Evolutionary conservation across 2,888 invertebrate species (phyloP), one percentile per base, ranked within the genome.

Genomic region (Julus scanicus): DNA sequence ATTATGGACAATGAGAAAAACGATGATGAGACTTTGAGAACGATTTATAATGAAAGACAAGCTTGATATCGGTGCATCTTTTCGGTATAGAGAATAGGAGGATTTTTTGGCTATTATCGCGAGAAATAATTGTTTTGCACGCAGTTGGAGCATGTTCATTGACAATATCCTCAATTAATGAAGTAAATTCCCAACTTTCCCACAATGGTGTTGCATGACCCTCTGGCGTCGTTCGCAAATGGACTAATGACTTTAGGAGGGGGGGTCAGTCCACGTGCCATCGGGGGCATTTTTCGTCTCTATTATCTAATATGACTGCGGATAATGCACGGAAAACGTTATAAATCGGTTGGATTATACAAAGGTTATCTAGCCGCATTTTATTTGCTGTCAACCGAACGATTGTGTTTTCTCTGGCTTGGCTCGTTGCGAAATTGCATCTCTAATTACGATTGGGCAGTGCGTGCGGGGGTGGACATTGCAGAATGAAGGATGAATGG

Each of bases 331-430:
- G 44, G 84, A 40, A 84, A 48, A 84, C 84, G 84, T 84, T 84
- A 84, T 84, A 84, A 84, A 84, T 84, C 84, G 84, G 44, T 8
- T 11, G 84, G 84, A 84, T 84, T 84, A 84, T 84, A 84, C 84
- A 84, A 84, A 84, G 84, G 84, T 84, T 84, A 84, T 84, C 84
- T 84, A 11, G 44, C 37, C 17, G 48, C 84, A 48, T 84, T 84
- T 84, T 84, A 84, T 84, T 84, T 84, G 84, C 84, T 84, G 84
- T 84, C 84, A 84, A 84, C 84, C 48, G n/a, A 15, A 15, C 20
- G 84, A 84, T 84, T 84, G 40, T 84, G 84, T 84, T 84, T 84
- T 84, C 44, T n/a, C 71, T 71, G 71, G 40, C 15, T 40, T 40
- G 40, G 48, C 48, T 84, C 84, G 84, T 40, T 84, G 84, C n/a